A percentile compares a stretch with the other conserved stretches of the same genome.
phyloP scores from a whole-genome alignment of 2,888 invertebrate genomes.

The Nasonia oneida region DNA sequence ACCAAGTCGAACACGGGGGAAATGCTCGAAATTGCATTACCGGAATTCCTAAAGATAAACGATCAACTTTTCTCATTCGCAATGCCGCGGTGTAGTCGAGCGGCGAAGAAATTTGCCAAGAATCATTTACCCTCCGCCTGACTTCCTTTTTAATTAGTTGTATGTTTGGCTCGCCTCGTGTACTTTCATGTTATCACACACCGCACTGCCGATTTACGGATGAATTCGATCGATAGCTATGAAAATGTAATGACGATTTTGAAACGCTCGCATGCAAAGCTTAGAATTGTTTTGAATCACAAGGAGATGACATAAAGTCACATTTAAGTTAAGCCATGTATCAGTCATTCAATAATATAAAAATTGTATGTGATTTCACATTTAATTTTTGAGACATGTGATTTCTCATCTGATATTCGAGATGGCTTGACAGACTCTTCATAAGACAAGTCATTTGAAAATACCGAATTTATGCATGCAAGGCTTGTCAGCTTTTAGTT shows the following conservation, averaged over 20 bases:
- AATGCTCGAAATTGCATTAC: conserved; percentile 67
- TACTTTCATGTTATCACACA: neutral
- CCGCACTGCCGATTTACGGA: neutral
- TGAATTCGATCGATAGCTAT: neutral
- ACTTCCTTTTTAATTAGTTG: conserved; percentile 64
- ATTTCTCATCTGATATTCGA: conserved; percentile 28
- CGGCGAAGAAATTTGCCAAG: too few species aligned
- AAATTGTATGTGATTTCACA: too few species aligned
- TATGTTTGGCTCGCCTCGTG: conserved; percentile 61
- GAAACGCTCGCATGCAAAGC: conserved; percentile 1
- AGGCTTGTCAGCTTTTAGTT: conserved; percentile 37
- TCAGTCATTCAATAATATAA: neutral
- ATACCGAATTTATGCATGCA: conserved; percentile 48
- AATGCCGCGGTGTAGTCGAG: too few species aligned
- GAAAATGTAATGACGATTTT: neutral
- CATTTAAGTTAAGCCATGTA: neutral
- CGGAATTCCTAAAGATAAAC: too few species aligned
- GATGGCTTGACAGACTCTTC: conserved; percentile 71
- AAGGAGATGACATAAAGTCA: neutral
- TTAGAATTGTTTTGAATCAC: neutral
- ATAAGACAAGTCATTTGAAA: conserved; percentile 71
- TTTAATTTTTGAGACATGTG: neutral
- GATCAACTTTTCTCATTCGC: too few species aligned
- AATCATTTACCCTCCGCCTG: too few species aligned
- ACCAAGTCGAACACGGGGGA: conserved; percentile 67